Percentiles rank a stretch among this genome's conserved stretches.
Evolutionary conservation across 1,140 invertebrate genomes (phyloP).

Genomic region (Acromyrmex charruanus): DNA sequence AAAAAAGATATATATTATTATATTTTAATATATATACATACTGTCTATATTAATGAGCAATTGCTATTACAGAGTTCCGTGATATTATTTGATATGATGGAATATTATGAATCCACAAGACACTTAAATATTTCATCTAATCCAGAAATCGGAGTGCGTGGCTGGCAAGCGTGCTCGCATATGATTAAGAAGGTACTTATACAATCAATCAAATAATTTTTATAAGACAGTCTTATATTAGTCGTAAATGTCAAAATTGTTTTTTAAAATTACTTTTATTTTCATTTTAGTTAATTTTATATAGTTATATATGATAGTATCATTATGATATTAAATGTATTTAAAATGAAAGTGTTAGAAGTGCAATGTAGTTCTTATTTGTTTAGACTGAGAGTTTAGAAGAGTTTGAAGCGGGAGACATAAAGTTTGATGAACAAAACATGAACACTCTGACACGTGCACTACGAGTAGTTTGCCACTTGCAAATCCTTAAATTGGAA

Average conservation of each 20-base stretch:
- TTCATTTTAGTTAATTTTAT: background rate
- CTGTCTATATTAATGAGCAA: slow-evolving; percentile 34
- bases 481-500: slow-evolving; percentile 92
- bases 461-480: slow-evolving; percentile 89
- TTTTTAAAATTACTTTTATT: slow-evolving; percentile 32
- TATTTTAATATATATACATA: background rate
- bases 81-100: slow-evolving; percentile 96
- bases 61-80: slow-evolving; percentile 85
- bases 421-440: slow-evolving; percentile 90
- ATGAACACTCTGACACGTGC: slow-evolving; percentile 91
- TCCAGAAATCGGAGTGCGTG: slow-evolving; percentile 90
- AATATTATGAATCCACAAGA: slow-evolving; percentile 95
- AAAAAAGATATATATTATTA: slow-evolving; percentile 42
- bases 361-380: slow-evolving; percentile 58
- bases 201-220: background rate
- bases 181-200: slow-evolving; percentile 92
- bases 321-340: background rate
- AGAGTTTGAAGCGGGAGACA: slow-evolving; percentile 90
- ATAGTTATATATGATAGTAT: background rate
- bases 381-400: slow-evolving; percentile 90
- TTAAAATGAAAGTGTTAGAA: slow-evolving; percentile 20
- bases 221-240: background rate
- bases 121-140: slow-evolving; percentile 93
- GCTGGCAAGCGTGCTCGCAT: slow-evolving; percentile 93
- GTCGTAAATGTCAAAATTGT: background rate